Conservation (phyloP, 2,797 vertebrate species). For the Simalia tracyae region DNA sequence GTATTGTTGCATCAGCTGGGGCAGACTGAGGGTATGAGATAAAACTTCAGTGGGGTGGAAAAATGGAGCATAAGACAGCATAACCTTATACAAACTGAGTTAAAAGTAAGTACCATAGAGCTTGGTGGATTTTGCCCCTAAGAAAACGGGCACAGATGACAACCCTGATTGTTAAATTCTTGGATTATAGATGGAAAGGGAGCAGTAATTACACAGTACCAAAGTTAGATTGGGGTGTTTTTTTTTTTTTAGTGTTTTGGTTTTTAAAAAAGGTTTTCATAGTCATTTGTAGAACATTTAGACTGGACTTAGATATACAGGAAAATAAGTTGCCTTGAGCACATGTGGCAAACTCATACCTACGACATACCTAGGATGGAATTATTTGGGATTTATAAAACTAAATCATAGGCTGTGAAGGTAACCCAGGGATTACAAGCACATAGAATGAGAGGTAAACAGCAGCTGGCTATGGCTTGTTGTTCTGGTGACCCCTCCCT, state of each 20-base stretch:
- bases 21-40: background rate
- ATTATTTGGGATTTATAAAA: background rate
- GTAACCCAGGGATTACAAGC: background rate
- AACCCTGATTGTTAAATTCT: background rate
- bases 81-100: background rate
- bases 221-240: background rate
- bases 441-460: conserved; percentile 14
- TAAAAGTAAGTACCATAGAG: background rate
- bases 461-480: conserved; percentile 7
- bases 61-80: background rate
- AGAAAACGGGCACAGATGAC: background rate
- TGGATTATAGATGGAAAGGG: background rate
- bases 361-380: background rate
- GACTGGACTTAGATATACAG: background rate
- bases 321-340: background rate
- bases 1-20: background rate
- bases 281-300: background rate
- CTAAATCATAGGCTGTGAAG: background rate
- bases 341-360: background rate
- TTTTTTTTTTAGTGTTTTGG: background rate
- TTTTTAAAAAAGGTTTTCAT: background rate
- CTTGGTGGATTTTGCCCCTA: background rate
- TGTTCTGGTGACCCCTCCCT: conserved; percentile 16
- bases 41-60: background rate
- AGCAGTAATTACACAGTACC: background rate